These are phyloP conservation scores for Atrichornis clamosus DNA, from an alignment of 2,113 vertebrate species.

Conservation along the genomic window DNA sequence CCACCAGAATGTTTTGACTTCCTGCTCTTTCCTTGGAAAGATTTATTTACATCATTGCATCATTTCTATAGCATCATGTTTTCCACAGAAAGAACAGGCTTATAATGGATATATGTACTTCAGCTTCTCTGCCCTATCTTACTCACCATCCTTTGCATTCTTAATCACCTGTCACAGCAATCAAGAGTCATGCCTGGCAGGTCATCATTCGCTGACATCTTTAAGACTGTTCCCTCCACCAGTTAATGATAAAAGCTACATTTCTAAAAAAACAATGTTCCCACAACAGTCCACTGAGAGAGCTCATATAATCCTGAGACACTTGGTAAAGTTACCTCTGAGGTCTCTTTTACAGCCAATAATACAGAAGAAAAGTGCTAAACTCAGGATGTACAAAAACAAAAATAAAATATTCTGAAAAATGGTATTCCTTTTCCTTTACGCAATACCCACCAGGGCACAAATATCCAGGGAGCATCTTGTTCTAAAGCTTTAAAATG, in stretches of 20 bases:
- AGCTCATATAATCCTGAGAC: constrained; percentile 58
- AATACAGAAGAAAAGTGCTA: neutral
- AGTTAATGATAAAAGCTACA: constrained; percentile 34
- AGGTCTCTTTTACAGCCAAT: constrained; percentile 12
- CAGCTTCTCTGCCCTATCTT: neutral
- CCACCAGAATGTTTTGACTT: neutral
- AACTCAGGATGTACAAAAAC: neutral
- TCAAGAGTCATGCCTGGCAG: constrained; percentile 52
- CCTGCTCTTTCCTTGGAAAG: neutral
- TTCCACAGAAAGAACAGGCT: neutral
- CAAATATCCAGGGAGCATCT: neutral
- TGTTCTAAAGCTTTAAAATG: constrained; percentile 11
- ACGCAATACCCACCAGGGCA: neutral
- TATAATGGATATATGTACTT: neutral
- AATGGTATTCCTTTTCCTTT: neutral
- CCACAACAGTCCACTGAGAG: constrained; percentile 34
- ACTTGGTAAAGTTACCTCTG: constrained; percentile 41
- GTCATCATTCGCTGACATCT: constrained; percentile 36
- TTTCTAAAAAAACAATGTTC: constrained; percentile 63
- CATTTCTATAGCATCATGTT: neutral
- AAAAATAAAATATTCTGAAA: neutral
- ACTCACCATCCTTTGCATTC: neutral
- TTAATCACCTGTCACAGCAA: neutral
- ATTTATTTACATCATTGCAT: neutral
- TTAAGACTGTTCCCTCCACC: constrained; percentile 36